Conservation (phyloP, 2,113 vertebrate genomes). For the Hippocampus zosterae region DNA sequence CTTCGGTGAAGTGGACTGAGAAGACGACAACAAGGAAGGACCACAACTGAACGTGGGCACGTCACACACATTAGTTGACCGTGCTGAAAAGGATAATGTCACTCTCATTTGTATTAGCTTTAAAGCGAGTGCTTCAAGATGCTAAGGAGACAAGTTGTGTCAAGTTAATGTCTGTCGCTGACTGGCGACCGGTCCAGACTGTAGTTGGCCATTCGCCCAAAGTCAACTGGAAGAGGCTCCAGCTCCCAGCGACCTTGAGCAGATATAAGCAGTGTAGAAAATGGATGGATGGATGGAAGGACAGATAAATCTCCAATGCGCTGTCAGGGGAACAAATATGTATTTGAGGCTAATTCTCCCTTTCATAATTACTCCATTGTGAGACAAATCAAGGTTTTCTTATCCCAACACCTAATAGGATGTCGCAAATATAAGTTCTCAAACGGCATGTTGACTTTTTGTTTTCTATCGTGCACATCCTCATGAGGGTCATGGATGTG, state of each 20-base stretch:
- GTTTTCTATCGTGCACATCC: background rate
- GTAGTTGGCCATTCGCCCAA: background rate
- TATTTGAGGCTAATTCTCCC: background rate
- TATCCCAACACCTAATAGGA: slow-evolving; percentile 1
- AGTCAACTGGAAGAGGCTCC: background rate
- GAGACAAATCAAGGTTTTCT: too few relatives aligned
- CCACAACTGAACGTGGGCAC: slow-evolving; percentile 12
- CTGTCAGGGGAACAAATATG: slow-evolving; percentile 3
- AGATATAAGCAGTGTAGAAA: background rate
- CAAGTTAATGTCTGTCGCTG: background rate
- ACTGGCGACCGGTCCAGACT: background rate
- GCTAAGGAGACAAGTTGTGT: background rate
- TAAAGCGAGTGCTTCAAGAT: background rate
- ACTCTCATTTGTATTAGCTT: slow-evolving; percentile 9
- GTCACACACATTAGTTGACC: slow-evolving; percentile 10
- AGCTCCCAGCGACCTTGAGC: background rate
- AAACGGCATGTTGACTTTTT: slow-evolving; percentile 2
- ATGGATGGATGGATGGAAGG: background rate
- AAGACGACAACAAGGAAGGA: slow-evolving; percentile 1
- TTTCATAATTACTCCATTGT: too few relatives aligned
- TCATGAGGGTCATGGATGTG: background rate
- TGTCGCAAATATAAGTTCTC: background rate
- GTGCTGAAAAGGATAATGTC: slow-evolving; percentile 8
- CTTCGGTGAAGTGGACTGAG: slow-evolving; percentile 8
- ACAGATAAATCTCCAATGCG: slow-evolving; percentile 7